Percentiles rank a stretch among this genome's conserved stretches.
Conservation (phyloP, 2,888 invertebrate species). For the Hypercompe scribonia region DNA sequence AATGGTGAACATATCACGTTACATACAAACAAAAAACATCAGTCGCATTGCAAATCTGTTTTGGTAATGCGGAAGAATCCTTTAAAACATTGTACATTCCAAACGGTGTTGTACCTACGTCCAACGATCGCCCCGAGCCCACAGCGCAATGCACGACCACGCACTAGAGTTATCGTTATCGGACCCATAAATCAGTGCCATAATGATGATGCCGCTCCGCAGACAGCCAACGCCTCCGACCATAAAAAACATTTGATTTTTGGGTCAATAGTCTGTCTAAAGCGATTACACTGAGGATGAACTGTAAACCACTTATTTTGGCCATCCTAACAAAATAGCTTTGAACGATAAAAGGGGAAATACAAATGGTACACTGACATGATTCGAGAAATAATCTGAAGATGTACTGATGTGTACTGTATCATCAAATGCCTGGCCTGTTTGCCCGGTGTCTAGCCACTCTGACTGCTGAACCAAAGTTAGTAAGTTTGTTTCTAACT, state of each 20-base stretch:
- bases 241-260: constrained; percentile 13
- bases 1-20: too few relatives aligned
- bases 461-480: too few relatives aligned
- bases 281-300: background rate
- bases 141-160: background rate
- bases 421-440: too few relatives aligned
- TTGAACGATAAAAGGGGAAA: constrained; percentile 6
- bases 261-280: constrained; percentile 13
- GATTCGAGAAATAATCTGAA: background rate
- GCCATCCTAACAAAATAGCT: constrained; percentile 7
- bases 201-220: constrained; percentile 16
- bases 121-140: background rate
- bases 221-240: constrained; percentile 12
- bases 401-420: background rate
- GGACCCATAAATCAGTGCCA: constrained; percentile 10
- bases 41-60: background rate
- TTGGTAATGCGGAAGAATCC: background rate
- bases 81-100: background rate
- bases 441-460: background rate
- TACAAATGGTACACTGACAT: background rate
- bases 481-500: too few relatives aligned
- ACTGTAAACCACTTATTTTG: constrained; percentile 9
- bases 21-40: background rate
- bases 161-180: constrained; percentile 14
- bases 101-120: background rate